Conservation (phyloP, 2,888 invertebrate genomes). For the Dascillus cervinus region DNA sequence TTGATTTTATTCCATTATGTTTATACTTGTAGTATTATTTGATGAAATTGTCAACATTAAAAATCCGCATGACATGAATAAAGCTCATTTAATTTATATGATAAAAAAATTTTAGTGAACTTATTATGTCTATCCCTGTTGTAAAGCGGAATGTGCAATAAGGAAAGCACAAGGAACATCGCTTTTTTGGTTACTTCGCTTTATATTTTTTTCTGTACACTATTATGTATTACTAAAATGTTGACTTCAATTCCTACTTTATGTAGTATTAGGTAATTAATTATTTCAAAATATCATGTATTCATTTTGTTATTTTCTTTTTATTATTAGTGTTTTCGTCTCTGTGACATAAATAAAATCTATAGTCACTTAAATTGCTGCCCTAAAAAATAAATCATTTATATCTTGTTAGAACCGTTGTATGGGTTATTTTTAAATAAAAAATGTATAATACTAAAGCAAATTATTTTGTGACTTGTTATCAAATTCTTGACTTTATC, state of each 20-base stretch:
- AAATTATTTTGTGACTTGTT: too few relatives aligned
- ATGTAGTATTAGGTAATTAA: not conserved
- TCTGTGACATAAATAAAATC: too few relatives aligned
- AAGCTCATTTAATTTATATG: too few relatives aligned
- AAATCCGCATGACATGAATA: too few relatives aligned
- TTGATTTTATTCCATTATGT: slow-evolving; percentile 1
- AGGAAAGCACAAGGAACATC: slow-evolving; percentile 23
- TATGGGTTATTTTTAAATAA: slow-evolving; percentile 44
- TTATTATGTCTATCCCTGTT: slow-evolving; percentile 27
- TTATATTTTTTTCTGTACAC: slow-evolving; percentile 20
- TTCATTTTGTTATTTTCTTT: not conserved
- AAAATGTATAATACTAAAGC: slow-evolving; percentile 22
- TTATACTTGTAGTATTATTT: slow-evolving; percentile 1
- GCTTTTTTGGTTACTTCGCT: slow-evolving; percentile 24
- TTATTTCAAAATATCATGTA: not conserved
- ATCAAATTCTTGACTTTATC: too few relatives aligned
- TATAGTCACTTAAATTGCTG: slow-evolving; percentile 22
- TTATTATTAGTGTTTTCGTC: too few relatives aligned
- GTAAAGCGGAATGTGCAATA: slow-evolving; percentile 30
- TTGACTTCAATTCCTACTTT: slow-evolving; percentile 5
- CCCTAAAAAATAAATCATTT: slow-evolving; percentile 35
- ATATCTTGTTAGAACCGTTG: slow-evolving; percentile 43
- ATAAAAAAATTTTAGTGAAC: too few relatives aligned
- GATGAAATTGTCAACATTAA: too few relatives aligned
- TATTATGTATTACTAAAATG: slow-evolving; percentile 10